These are phyloP conservation scores for Drosophila bocqueti DNA, from an alignment of 1,140 invertebrate species.

Conservation along the genomic window DNA sequence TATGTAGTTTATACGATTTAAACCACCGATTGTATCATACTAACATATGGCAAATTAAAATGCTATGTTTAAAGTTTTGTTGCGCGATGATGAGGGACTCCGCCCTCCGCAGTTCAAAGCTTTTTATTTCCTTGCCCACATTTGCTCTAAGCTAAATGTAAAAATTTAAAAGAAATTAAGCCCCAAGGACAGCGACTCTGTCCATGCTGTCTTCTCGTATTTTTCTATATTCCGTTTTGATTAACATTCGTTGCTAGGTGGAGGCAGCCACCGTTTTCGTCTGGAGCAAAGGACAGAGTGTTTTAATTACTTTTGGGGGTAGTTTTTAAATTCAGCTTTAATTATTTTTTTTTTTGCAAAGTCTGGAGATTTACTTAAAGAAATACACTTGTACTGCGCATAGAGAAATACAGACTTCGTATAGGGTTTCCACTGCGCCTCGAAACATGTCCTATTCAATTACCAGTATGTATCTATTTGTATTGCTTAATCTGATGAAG, in stretches of 20 bases:
- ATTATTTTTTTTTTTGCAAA: conserved; percentile 15
- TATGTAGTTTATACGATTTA: too few species aligned
- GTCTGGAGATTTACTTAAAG: conserved; percentile 50
- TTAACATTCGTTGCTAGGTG: conserved; percentile 66
- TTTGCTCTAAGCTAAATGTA: conserved; percentile 54
- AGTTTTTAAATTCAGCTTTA: conserved; percentile 56
- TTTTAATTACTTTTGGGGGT: conserved; percentile 83
- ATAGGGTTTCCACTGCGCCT: background rate
- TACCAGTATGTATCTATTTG: conserved; percentile 40
- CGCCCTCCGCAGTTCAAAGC: background rate
- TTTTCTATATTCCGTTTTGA: conserved; percentile 74
- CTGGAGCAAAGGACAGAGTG: conserved; percentile 51
- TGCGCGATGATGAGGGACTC: background rate
- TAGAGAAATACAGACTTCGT: conserved; percentile 1
- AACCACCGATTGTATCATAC: background rate
- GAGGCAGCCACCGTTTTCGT: conserved; percentile 27
- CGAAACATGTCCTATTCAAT: conserved; percentile 48
- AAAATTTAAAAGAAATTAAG: conserved; percentile 81
- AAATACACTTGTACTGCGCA: conserved; percentile 6
- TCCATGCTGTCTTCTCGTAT: conserved; percentile 47
- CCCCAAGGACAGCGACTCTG: conserved; percentile 70
- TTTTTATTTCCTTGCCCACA: conserved; percentile 6
- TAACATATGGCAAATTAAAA: background rate
- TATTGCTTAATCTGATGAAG: conserved; percentile 26
- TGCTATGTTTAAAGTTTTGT: background rate